These are phyloP conservation scores for Platycnemis pennipes DNA, from an alignment of 2,888 invertebrate genomes.

Conservation along the genomic window DNA sequence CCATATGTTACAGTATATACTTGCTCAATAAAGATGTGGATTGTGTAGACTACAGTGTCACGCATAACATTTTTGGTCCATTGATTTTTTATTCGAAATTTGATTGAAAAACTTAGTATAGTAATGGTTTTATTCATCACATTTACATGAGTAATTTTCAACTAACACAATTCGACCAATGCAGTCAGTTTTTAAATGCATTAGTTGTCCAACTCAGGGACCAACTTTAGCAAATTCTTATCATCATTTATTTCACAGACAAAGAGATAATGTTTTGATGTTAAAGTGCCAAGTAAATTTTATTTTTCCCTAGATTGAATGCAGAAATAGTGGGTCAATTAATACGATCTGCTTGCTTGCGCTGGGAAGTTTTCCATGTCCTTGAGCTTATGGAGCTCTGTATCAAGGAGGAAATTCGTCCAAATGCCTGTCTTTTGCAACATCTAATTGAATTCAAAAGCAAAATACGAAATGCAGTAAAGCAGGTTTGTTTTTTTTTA, in stretches of 20 bases:
- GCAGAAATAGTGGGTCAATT: constrained; percentile 88
- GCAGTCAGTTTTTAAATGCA: constrained; percentile 32
- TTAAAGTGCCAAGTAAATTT: constrained; percentile 58
- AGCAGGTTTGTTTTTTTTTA: constrained; percentile 76
- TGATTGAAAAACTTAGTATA: too few species aligned
- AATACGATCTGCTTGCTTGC: constrained; percentile 83
- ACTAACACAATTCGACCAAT: too few species aligned
- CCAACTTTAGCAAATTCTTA: too few species aligned
- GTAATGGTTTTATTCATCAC: too few species aligned
- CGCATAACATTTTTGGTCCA: too few species aligned
- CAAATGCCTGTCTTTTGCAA: constrained; percentile 83
- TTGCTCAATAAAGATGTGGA: too few species aligned
- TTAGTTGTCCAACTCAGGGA: not conserved
- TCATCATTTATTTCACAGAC: too few species aligned
- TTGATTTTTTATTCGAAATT: too few species aligned
- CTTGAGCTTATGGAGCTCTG: constrained; percentile 85
- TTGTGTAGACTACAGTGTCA: too few species aligned
- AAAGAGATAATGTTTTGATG: not conserved
- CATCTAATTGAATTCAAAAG: constrained; percentile 84
- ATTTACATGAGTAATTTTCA: too few species aligned
- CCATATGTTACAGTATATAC: too few species aligned
- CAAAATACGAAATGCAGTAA: constrained; percentile 79
- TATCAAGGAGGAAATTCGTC: constrained; percentile 82
- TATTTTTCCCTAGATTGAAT: constrained; percentile 83
- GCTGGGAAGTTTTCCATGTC: constrained; percentile 85